phyloP scores from a whole-genome alignment of 2,113 vertebrate species.

The Nymphicus hollandicus region DNA sequence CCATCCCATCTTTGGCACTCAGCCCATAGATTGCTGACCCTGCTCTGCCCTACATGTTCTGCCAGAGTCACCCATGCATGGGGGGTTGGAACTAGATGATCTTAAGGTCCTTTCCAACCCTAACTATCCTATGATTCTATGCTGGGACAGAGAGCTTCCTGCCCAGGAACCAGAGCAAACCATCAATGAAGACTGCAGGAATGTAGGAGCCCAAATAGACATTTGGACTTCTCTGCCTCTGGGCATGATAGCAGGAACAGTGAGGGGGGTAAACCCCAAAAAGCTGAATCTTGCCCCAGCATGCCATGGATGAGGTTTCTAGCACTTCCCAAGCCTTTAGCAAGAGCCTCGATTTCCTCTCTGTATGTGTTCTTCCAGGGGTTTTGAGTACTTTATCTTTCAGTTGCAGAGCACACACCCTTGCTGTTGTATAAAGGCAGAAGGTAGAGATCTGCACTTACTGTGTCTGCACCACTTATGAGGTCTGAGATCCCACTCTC shows the following conservation, averaged over 20 bases:
- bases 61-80: neutral
- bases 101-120: too few species aligned
- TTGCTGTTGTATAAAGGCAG: neutral
- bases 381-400: neutral
- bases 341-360: neutral
- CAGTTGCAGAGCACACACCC: neutral
- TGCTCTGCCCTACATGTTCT: neutral
- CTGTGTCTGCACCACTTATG: fast-evolving
- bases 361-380: neutral
- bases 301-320: neutral
- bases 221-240: neutral
- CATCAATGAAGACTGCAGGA: neutral
- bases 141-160: neutral
- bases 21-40: neutral
- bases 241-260: neutral
- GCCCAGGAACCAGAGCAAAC: neutral
- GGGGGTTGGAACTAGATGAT: too few species aligned
- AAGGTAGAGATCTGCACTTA: neutral
- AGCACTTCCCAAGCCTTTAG: neutral
- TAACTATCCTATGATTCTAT: too few species aligned
- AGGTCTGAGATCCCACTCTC: neutral
- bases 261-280: neutral
- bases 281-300: neutral
- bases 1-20: neutral
- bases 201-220: neutral